Evolutionary conservation across 2,888 invertebrate species (phyloP).

Genomic region (Epinotia nisella): DNA sequence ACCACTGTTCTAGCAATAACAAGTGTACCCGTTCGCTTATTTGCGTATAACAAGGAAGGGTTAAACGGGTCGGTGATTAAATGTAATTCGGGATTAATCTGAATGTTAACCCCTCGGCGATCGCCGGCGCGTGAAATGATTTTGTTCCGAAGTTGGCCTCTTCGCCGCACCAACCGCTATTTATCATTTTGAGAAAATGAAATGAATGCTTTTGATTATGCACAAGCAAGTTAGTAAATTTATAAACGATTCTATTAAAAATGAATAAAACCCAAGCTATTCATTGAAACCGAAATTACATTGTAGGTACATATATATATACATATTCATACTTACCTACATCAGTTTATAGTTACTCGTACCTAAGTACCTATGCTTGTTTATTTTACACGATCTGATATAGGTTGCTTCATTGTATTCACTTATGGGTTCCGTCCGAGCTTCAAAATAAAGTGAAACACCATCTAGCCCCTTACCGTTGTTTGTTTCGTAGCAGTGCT

Average conservation of each 20-base stretch:
- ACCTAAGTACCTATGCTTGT: background rate
- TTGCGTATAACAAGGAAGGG: constrained; percentile 73
- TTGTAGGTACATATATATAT: no score
- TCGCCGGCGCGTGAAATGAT: constrained; percentile 82
- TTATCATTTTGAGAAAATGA: constrained; percentile 42
- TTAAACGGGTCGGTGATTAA: constrained; percentile 72
- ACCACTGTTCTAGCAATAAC: constrained; percentile 53
- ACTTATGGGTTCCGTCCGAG: no score
- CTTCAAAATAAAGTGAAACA: background rate
- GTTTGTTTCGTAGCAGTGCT: constrained; percentile 31
- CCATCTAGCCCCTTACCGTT: background rate
- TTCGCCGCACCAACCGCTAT: constrained; percentile 60
- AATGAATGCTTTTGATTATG: constrained; percentile 32
- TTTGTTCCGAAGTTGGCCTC: constrained; percentile 77
- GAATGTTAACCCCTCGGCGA: constrained; percentile 69
- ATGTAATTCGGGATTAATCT: constrained; percentile 73
- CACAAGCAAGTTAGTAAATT: constrained; percentile 10
- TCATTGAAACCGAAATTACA: no score
- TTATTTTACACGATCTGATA: background rate
- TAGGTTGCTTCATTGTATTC: no score
- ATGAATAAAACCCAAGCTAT: background rate
- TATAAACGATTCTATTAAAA: background rate
- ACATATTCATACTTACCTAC: no score
- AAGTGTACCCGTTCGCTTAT: constrained; percentile 70
- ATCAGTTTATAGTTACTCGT: background rate